phyloP scores from a whole-genome alignment of 2,113 vertebrate genomes.

The Salminus brasiliensis region DNA sequence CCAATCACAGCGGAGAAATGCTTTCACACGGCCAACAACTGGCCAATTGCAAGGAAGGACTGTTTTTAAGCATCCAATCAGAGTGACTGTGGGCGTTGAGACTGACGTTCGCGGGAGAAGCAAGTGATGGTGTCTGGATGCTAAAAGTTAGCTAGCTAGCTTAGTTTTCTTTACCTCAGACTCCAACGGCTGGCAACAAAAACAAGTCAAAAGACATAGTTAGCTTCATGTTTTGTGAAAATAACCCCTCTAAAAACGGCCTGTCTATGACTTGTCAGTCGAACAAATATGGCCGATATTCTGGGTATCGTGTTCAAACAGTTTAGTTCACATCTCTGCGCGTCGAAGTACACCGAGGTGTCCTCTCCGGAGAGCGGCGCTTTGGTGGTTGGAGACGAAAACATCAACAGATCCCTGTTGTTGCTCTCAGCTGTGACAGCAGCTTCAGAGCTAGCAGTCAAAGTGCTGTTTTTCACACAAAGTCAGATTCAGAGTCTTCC shows the following conservation, averaged over 20 bases:
- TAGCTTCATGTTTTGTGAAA: neutral
- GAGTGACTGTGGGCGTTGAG: neutral
- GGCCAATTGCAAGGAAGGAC: neutral
- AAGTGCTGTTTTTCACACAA: constrained; percentile 71
- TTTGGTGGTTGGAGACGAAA: constrained; percentile 66
- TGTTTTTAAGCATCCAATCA: neutral
- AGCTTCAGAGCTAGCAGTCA: constrained; percentile 64
- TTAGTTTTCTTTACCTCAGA: neutral
- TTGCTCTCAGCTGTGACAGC: constrained; percentile 73
- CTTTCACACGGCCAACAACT: neutral
- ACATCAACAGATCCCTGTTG: constrained; percentile 65
- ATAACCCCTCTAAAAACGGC: neutral
- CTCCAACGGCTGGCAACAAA: neutral
- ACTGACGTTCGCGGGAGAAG: neutral
- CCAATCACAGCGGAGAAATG: constrained; percentile 23
- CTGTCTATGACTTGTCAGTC: neutral
- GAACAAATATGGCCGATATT: constrained; percentile 67
- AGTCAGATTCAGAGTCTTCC: constrained; percentile 72
- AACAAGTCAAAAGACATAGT: neutral
- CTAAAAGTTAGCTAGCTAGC: neutral
- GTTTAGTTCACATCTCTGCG: constrained; percentile 43
- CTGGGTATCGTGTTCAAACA: constrained; percentile 65
- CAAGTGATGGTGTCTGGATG: neutral
- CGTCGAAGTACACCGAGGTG: neutral
- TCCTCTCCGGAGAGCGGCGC: constrained; percentile 31